Percentiles rank a stretch among this genome's conserved stretches.
phyloP scores from a whole-genome alignment of 2,797 vertebrate species.

The Tolypeutes matacus region DNA sequence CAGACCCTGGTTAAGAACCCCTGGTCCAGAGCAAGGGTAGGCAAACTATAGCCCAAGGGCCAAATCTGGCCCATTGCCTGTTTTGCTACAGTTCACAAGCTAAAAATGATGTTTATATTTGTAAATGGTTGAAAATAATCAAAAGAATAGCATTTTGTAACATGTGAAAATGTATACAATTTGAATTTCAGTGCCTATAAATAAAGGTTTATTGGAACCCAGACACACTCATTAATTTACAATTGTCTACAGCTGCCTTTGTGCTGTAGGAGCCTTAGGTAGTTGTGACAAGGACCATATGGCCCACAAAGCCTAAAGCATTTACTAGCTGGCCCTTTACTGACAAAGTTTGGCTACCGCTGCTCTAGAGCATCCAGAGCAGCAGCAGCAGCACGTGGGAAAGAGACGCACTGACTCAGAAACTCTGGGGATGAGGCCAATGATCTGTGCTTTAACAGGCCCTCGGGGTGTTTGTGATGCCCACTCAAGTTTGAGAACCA shows the following conservation, averaged over 20 bases:
- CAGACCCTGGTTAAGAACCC: too few species aligned
- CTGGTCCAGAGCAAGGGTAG: not conserved
- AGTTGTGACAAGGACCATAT: not conserved
- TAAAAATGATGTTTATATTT: constrained; percentile 58
- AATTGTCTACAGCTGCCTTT: not conserved
- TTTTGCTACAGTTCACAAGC: not conserved
- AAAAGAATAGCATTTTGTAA: constrained; percentile 33
- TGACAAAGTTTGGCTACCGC: not conserved
- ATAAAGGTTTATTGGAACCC: not conserved
- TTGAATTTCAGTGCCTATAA: constrained; percentile 29
- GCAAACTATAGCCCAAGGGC: not conserved
- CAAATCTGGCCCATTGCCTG: not conserved
- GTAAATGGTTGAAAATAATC: constrained; percentile 39
- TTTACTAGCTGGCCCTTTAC: not conserved
- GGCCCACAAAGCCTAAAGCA: not conserved
- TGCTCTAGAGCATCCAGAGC: not conserved
- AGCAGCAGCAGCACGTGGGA: not conserved
- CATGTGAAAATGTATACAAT: constrained; percentile 19
- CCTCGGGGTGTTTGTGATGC: not conserved
- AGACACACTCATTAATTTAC: not conserved
- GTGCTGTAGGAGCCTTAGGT: not conserved
- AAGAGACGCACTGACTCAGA: not conserved
- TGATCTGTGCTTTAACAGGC: not conserved
- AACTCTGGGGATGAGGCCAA: not conserved
- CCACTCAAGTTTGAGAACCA: not conserved